Conservation (phyloP, 1,140 invertebrate genomes). For the Bombyx mandarina region DNA sequence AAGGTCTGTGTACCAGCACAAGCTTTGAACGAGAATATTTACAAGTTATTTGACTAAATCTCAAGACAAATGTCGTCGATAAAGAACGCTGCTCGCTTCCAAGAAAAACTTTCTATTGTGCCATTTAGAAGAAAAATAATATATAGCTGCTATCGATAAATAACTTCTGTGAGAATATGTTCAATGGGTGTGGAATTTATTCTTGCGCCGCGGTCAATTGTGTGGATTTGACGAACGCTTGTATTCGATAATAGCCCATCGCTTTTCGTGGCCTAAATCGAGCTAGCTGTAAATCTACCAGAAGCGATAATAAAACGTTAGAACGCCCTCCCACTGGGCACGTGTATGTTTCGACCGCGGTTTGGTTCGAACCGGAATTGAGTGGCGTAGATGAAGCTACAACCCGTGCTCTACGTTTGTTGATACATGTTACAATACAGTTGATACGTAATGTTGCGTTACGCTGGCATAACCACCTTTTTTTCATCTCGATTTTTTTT, state of each 20-base stretch:
- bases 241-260: constrained; percentile 3
- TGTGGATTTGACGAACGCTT: background rate
- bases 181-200: background rate
- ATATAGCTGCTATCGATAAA: too few relatives aligned
- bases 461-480: too few relatives aligned
- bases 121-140: constrained; percentile 6
- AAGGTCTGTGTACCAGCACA: constrained; percentile 10
- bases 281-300: constrained; percentile 9
- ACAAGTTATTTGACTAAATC: constrained; percentile 1
- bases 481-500: too few relatives aligned
- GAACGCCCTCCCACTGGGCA: constrained; percentile 3
- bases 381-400: background rate
- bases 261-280: constrained; percentile 8
- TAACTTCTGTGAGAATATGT: too few relatives aligned
- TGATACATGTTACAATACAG: constrained; percentile 4
- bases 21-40: constrained; percentile 7
- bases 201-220: background rate
- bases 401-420: too few relatives aligned
- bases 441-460: too few relatives aligned
- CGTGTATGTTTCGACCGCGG: constrained; percentile 2
- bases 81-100: constrained; percentile 3
- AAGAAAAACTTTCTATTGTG: constrained; percentile 17
- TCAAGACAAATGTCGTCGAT: background rate
- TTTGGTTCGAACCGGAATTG: constrained; percentile 6
- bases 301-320: constrained; percentile 8